Base-by-base conservation (phyloP, 2,888 invertebrate species). In the Cristatella mucedo region DNA sequence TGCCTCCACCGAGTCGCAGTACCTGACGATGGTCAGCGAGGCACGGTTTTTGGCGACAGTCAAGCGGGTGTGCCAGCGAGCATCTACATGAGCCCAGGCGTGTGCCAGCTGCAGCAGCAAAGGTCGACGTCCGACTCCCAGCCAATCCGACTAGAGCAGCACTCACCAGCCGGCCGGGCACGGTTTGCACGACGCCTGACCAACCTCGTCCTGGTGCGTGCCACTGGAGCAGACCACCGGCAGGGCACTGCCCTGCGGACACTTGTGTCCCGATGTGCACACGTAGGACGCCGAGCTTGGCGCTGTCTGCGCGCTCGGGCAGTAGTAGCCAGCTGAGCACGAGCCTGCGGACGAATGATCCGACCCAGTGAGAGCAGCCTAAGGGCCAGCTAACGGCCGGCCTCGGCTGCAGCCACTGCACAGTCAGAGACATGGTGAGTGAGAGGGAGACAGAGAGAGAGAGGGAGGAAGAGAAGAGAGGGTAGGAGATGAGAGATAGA, bases 221-320 rank as follows among this genome's bases (percentile, higher is more conserved):
- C 61, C 61, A 19, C 54, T 48, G 2, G 44, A 33, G 46, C 61
- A 61, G 16, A 54, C 21, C 16, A 53, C 44, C 2, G 61, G 60
- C 29, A 49, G 45, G 1, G 54, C 47, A 3, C 55, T 49, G 37
- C 51, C 51, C 15, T 45, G 36, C 5, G 56, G 56, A 37, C 57
- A 57, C 44, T 53, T 56, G 43, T 57, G 53, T 11, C 49, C 52
- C 3, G 52, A 43, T 5, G 53, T 49, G 48, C 24, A 50, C 22
- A 22, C 44, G 43, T 21, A 45, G 15, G 33, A 40, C 20, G 4
- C 46, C 15, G 62, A 60, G 52, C 82, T 81, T 16, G 79, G 80
- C 6, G 53, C 48, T 56, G 78, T 87, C 0, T 91, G 87, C 54
- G 95, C 95, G 50, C 89, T 87, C 5, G 95, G 93, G 61, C 97